These are phyloP conservation scores for Apotomis capreana DNA, from an alignment of 2,888 invertebrate species.

Conservation along the genomic window DNA sequence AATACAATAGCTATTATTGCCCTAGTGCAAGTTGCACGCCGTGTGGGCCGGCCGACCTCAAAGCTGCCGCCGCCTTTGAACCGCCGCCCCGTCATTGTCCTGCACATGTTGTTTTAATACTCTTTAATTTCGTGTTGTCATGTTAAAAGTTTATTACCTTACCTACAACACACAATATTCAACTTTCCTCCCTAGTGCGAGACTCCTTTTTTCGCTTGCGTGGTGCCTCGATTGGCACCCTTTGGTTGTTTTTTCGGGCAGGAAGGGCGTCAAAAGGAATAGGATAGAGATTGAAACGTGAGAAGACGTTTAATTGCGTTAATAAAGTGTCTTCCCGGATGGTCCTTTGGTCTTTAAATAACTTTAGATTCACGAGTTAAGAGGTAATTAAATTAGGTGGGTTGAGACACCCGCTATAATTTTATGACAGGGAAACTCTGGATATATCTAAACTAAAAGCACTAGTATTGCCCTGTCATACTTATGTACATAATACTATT, in stretches of 20 bases:
- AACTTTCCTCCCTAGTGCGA: background rate
- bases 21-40: slow-evolving; percentile 43
- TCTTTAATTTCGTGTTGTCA: slow-evolving; percentile 78
- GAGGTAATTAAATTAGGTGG: background rate
- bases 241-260: slow-evolving; percentile 56
- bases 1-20: slow-evolving; percentile 1
- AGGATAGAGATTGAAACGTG: slow-evolving; percentile 58
- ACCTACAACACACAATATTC: slow-evolving; percentile 19
- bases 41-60: slow-evolving; percentile 56
- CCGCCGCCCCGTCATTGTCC: slow-evolving; percentile 72
- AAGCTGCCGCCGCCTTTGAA: slow-evolving; percentile 72
- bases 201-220: background rate
- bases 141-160: slow-evolving; percentile 76
- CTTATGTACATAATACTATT: too few relatives aligned
- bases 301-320: slow-evolving; percentile 53
- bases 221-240: slow-evolving; percentile 19
- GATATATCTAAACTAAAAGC: too few relatives aligned
- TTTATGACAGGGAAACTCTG: too few relatives aligned
- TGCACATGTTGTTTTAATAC: slow-evolving; percentile 74
- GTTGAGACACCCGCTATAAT: too few relatives aligned
- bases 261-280: slow-evolving; percentile 70
- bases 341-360: slow-evolving; percentile 34
- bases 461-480: too few relatives aligned
- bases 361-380: slow-evolving; percentile 7
- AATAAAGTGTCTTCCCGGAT: slow-evolving; percentile 51